These are phyloP conservation scores for Saccostrea echinata DNA, from an alignment of 1,140 invertebrate genomes.

Conservation along the genomic window DNA sequence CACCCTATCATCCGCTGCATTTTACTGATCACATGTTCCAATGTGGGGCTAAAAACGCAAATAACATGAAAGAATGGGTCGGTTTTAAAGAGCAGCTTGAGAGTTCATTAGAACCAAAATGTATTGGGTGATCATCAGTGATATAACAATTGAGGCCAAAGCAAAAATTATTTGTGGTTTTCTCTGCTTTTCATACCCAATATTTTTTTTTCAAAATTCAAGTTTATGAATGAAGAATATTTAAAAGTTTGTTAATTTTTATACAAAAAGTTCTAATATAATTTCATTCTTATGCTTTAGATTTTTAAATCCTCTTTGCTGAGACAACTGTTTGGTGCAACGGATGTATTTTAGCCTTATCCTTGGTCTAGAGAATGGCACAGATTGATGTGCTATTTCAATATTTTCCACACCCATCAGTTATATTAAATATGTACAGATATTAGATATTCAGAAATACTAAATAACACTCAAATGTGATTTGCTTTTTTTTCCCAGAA, in stretches of 20 bases:
- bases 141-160: not conserved
- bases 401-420: not conserved
- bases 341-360: not conserved
- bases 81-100: slow-evolving; percentile 12
- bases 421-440: no score
- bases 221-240: no score
- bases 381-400: not conserved
- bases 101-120: not conserved
- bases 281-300: no score
- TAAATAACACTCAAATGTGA: not conserved
- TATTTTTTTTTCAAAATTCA: no score
- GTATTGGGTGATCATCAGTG: not conserved
- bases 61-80: slow-evolving; percentile 1
- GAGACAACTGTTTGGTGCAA: not conserved
- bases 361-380: no score
- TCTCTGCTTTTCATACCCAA: no score
- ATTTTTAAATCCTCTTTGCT: no score
- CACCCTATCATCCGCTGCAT: not conserved
- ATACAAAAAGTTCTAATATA: no score
- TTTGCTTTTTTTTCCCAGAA: slow-evolving; percentile 66
- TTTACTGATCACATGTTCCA: slow-evolving; percentile 1
- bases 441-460: not conserved
- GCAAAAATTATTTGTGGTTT: not conserved
- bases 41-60: not conserved
- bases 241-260: no score